Base-by-base conservation (phyloP, 2,888 invertebrate genomes). In the Spatulosminthurus flaviceps region DNA sequence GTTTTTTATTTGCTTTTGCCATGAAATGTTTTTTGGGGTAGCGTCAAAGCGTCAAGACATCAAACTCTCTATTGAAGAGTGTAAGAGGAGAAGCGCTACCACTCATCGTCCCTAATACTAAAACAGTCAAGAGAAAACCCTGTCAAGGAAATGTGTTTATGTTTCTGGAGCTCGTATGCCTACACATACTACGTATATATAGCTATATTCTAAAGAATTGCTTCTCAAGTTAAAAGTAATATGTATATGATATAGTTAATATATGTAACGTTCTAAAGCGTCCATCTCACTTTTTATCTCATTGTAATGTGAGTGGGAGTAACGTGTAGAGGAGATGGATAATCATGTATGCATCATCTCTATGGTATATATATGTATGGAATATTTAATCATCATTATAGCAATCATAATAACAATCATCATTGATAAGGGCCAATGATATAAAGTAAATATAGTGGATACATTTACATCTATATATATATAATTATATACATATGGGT, bases 351-450 rank as follows among this genome's bases (percentile, higher is more conserved):
- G 51, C n/a, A 51, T 41, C 19, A 2, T 19, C 51, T 51, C 51
- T 4, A n/a, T n/a, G n/a, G n/a, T n/a, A n/a, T n/a, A n/a, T n/a
- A n/a, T n/a, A n/a, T 5, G 51, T 51, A 51, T 60, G 60, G 29
- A 73, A 29, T 73, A 60, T 74, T 74, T 74, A 34, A 74, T 64
- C 74, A 74, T 61, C 74, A 34, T 29, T 21, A 41, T 73, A 43
- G 72, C 51, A 42, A 72, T 73, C 73, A 61, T 24, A 60, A 73
- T 73, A 60, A 73, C 73, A 60, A 73, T 61, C 73, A 61, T 73
- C 71, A 43, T 41, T 22, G 9, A 41, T 51, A 51, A 51, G n/a
- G 51, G 24, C 7, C 7, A 26, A 72, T 72, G 43, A 67, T 72
- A 72, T 43, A 72, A 72, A 24, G 42, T 41, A 34, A 70, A 70